These are phyloP conservation scores for Dreissena rostriformis DNA, from an alignment of 1,140 invertebrate genomes.

Conservation along the genomic window DNA sequence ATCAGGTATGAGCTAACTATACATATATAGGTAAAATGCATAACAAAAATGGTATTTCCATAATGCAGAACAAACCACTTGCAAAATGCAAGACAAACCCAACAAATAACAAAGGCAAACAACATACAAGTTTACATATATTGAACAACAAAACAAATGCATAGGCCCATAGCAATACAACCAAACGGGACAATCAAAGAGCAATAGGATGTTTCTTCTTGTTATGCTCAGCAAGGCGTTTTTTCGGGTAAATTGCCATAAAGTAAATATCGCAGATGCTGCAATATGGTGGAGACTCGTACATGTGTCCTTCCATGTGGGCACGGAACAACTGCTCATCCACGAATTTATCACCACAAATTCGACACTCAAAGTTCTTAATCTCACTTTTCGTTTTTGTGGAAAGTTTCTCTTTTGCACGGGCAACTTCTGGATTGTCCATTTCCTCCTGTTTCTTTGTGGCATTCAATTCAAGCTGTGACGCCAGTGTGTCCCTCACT, in stretches of 20 bases:
- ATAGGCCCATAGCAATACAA: too few relatives aligned
- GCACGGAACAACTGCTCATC: slow-evolving; percentile 19
- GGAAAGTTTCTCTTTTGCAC: slow-evolving; percentile 43
- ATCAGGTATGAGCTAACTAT: too few relatives aligned
- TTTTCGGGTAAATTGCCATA: slow-evolving; percentile 50
- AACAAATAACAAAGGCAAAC: too few relatives aligned
- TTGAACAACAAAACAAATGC: too few relatives aligned
- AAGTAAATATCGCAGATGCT: slow-evolving; percentile 52
- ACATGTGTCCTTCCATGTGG: slow-evolving; percentile 50
- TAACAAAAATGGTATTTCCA: too few relatives aligned
- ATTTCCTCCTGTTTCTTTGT: slow-evolving; percentile 43
- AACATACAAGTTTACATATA: too few relatives aligned
- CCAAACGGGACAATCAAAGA: background rate
- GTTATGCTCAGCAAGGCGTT: slow-evolving; percentile 44
- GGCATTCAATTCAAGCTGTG: slow-evolving; percentile 49
- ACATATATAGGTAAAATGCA: too few relatives aligned
- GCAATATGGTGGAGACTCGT: slow-evolving; percentile 47
- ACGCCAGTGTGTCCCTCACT: slow-evolving; percentile 33
- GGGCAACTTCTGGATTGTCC: slow-evolving; percentile 27
- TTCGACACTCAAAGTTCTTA: slow-evolving; percentile 44
- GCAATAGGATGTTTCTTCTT: slow-evolving; percentile 47
- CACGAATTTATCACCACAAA: slow-evolving; percentile 37
- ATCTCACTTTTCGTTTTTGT: slow-evolving; percentile 25
- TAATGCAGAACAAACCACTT: too few relatives aligned
- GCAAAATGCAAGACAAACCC: too few relatives aligned